phyloP scores from a whole-genome alignment of 1,140 invertebrate species.

The Plutomurus gul region DNA sequence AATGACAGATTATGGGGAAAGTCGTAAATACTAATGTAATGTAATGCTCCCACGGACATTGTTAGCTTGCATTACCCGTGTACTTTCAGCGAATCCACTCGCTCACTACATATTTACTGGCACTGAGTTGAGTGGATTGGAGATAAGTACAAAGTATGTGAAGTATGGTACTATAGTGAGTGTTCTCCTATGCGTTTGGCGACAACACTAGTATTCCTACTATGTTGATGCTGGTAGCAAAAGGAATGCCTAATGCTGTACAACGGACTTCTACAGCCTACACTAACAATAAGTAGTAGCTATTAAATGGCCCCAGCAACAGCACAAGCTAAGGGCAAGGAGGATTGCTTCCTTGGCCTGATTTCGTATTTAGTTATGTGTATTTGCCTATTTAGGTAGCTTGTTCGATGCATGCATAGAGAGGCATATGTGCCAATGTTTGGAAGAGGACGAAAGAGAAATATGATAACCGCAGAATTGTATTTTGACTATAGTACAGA shows the following conservation, averaged over 20 bases:
- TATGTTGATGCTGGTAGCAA: neutral
- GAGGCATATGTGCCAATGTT: too few relatives aligned
- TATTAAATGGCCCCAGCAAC: neutral
- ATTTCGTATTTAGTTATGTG: neutral
- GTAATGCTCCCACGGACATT: neutral
- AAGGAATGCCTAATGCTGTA: too few relatives aligned
- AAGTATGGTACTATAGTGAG: neutral
- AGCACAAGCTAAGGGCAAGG: neutral
- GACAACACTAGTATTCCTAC: neutral
- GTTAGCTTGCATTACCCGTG: neutral
- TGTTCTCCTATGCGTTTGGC: neutral
- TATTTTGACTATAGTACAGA: neutral
- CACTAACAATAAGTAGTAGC: neutral
- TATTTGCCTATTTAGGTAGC: neutral
- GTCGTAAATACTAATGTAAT: conserved; percentile 28
- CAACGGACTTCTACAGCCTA: too few relatives aligned
- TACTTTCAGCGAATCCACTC: neutral
- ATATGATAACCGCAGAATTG: too few relatives aligned
- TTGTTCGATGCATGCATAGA: neutral
- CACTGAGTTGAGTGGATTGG: neutral
- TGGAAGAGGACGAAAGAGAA: neutral
- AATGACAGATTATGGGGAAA: conserved; percentile 11
- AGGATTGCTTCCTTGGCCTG: neutral
- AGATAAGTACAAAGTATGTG: neutral
- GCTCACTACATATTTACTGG: neutral